phyloP scores from a whole-genome alignment of 2,113 vertebrate species.

The Asarcornis scutulata region DNA sequence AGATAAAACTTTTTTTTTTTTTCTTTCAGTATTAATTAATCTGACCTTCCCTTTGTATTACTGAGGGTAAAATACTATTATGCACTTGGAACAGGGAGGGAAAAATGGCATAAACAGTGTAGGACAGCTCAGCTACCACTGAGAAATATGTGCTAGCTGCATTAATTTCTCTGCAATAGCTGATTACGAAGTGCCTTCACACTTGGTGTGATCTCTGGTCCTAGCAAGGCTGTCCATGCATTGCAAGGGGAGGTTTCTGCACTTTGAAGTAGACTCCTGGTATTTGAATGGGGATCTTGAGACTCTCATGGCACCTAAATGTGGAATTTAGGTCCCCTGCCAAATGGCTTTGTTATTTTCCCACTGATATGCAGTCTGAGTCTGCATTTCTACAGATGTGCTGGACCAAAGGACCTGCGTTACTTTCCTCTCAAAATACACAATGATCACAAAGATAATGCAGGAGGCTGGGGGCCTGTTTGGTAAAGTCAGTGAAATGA shows the following conservation, averaged over 20 bases:
- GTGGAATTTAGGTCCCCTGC: neutral
- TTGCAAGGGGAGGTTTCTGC: neutral
- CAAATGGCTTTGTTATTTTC: neutral
- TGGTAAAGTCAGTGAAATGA: neutral
- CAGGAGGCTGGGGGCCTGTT: neutral
- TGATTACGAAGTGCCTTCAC: neutral
- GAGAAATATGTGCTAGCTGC: neutral
- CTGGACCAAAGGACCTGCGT: neutral
- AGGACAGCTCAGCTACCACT: neutral
- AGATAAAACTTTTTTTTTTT: neutral
- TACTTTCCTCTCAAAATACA: neutral
- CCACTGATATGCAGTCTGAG: neutral
- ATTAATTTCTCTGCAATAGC: neutral
- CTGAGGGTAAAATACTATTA: neutral
- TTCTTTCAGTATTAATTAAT: neutral
- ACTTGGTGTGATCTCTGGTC: neutral
- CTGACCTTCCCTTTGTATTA: neutral
- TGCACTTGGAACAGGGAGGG: neutral
- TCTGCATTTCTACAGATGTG: neutral
- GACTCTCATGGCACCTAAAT: neutral
- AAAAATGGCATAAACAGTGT: neutral
- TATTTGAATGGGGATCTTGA: neutral
- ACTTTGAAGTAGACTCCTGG: neutral
- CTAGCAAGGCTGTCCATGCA: neutral
- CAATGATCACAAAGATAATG: neutral